Evolutionary conservation across 2,888 invertebrate species (phyloP).

Genomic region (Gymnocheta viridis): DNA sequence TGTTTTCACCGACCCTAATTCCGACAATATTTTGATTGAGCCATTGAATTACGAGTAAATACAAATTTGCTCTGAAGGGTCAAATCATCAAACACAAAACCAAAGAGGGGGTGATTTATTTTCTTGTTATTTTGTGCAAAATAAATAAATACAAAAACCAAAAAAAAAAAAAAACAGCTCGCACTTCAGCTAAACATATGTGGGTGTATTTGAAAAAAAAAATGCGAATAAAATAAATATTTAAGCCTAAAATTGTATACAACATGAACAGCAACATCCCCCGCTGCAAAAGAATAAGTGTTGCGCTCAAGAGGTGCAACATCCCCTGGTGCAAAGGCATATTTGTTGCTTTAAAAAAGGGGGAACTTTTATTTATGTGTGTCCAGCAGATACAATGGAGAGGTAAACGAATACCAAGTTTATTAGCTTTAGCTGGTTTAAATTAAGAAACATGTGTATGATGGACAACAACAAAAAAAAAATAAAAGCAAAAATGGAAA

Average conservation of each 20-base stretch:
- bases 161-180: too few species aligned
- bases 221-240: slow-evolving; percentile 34
- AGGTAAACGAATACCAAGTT: slow-evolving; percentile 22
- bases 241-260: slow-evolving; percentile 29
- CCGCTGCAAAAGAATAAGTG: neutral
- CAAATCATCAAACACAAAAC: neutral
- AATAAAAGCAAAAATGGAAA: neutral
- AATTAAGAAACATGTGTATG: slow-evolving; percentile 69
- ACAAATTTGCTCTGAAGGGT: neutral
- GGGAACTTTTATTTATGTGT: slow-evolving; percentile 1
- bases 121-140: neutral
- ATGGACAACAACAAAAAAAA: slow-evolving; percentile 11
- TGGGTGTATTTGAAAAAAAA: slow-evolving; percentile 43
- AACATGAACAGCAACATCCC: slow-evolving; percentile 29
- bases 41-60: slow-evolving; percentile 41
- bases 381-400: neutral
- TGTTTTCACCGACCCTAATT: slow-evolving; percentile 37
- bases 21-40: slow-evolving; percentile 62
- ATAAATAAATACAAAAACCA: neutral
- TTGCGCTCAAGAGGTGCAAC: slow-evolving; percentile 1
- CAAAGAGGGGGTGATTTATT: slow-evolving; percentile 36
- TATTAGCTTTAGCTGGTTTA: slow-evolving; percentile 68
- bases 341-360: neutral
- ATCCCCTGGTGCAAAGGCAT: neutral
- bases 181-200: slow-evolving; percentile 34